Base-by-base conservation (phyloP, 2,113 vertebrate species). In the Ellobius talpinus region DNA sequence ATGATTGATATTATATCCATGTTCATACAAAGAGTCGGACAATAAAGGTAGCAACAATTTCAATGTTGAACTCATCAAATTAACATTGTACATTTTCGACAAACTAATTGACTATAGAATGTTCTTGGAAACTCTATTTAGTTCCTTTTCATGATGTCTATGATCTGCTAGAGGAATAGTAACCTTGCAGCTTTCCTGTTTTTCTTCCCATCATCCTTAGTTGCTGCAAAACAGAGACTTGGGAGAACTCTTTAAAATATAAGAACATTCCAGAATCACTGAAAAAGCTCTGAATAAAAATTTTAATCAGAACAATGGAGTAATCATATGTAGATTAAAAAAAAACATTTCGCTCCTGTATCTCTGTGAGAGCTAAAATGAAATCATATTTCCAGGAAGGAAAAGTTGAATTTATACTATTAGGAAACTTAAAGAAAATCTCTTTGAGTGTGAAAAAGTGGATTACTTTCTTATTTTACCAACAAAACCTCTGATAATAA, bases 91-190 rank as follows among this genome's bases (percentile, higher is more conserved):
- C 31, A 0, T 87, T 89, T 95, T 82, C 29, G 3, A 39, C 91
- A 89, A 93, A 79, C 55, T 31, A 90, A 89, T 86, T 36, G 33
- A 58, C 26, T 50, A 72, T 79, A 85, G 77, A 88, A 84, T 65
- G 3, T 12, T 74, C 42, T n/a, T 55, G 5, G 91, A 92, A 96
- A 88, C 7, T 52, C 87, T 66, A 36, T 84, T 81, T 47, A 45
- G 72, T 85, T 92, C 84, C 78, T 95, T 92, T 93, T 23, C 63
- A 95, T 1, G 36, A 55, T 90, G 73, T 85, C 82, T 85, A 78
- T 90, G 74, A 23, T 65, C 4, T 47, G 24, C 77, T 45, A 70
- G 93, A 88, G 19, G 85, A 95, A 92, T 90, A 4, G 77, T 87
- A 7, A 45, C 10, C 16, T 33, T n/a, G 77, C 14, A 13, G 72